phyloP scores from a whole-genome alignment of 2,113 vertebrate species.

The Cyanoliseus patagonus region DNA sequence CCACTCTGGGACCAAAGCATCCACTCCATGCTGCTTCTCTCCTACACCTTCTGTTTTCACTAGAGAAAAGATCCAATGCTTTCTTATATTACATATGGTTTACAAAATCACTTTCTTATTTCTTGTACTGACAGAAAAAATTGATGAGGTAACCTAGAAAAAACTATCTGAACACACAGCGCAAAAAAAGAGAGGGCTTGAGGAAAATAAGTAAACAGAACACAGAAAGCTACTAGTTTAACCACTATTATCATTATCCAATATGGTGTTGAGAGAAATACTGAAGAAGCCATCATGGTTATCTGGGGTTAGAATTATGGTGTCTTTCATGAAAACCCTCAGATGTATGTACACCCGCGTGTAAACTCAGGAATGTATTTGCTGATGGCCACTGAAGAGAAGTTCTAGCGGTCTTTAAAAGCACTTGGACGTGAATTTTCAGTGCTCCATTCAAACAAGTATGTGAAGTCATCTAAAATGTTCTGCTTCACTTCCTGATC shows the following conservation, averaged over 20 bases:
- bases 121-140: background rate
- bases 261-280: background rate
- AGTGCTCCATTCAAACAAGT: background rate
- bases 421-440: background rate
- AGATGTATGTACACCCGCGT: fast-evolving
- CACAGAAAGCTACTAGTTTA: background rate
- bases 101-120: background rate
- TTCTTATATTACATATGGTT: background rate
- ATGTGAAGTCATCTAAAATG: background rate
- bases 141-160: background rate
- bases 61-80: background rate
- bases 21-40: background rate
- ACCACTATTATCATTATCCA: background rate
- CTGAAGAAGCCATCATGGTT: background rate
- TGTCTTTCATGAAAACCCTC: background rate
- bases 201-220: background rate
- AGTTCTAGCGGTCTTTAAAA: background rate
- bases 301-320: background rate
- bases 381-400: background rate
- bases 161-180: background rate
- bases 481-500: background rate
- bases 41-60: background rate
- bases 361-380: background rate
- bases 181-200: background rate
- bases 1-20: background rate